Evolutionary conservation across 2,113 vertebrate species (phyloP).

Genomic region (Bos indicus): DNA sequence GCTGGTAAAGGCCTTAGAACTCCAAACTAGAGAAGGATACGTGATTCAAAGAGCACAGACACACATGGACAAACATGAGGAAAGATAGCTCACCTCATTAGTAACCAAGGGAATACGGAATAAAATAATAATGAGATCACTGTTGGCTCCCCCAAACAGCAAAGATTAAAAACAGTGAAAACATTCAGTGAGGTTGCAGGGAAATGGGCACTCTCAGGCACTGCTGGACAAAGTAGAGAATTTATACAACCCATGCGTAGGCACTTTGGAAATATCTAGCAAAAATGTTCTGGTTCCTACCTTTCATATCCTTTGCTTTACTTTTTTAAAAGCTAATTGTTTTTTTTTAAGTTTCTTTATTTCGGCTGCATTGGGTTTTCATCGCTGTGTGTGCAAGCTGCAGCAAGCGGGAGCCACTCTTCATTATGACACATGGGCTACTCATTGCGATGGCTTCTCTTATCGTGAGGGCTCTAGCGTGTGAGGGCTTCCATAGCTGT

Average conservation of each 20-base stretch:
- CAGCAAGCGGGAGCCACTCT: not conserved
- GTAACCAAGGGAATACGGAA: not conserved
- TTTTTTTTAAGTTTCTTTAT: not conserved
- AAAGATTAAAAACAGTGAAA: not conserved
- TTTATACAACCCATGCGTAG: not conserved
- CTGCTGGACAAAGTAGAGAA: not conserved
- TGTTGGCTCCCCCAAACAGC: not conserved
- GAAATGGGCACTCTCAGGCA: not conserved
- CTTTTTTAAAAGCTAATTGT: not conserved
- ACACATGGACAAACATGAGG: not conserved
- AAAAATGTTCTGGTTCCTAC: not conserved
- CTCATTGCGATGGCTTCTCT: not conserved
- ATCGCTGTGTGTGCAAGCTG: not conserved
- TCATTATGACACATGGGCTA: not conserved
- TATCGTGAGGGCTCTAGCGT: not conserved
- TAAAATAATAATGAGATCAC: conserved; percentile 19
- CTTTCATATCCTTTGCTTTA: not conserved
- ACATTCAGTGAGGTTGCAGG: not conserved
- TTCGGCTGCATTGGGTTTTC: not conserved
- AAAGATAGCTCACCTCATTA: conserved; percentile 14
- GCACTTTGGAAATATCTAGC: not conserved
- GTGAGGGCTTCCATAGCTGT: not conserved
- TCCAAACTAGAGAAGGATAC: not conserved
- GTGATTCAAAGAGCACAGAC: not conserved
- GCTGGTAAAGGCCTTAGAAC: not conserved